Base-by-base conservation (phyloP, 2,888 invertebrate species). In the Mythimna lalbum region DNA sequence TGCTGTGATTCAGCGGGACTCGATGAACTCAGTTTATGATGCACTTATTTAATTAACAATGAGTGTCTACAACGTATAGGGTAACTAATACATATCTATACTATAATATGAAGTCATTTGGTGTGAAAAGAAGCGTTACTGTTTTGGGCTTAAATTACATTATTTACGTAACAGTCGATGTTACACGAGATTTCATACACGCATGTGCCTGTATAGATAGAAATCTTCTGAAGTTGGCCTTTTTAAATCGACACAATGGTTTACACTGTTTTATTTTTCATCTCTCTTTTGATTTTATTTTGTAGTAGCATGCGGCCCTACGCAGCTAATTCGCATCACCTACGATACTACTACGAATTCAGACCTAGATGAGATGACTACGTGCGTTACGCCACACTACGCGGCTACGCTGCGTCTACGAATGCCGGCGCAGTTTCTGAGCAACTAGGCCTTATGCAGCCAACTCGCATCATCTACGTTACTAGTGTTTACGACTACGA, bases 1-100 rank as follows among this genome's bases (percentile, higher is more conserved):
- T 69, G 68, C 83, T 39, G 83, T 89, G 90, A 91, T 89, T 91
- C 91, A 90, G 84, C 73, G 61, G 43, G 47, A 63, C 82, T 59
- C 59, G 59, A 56, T 73, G 56, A 69, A 79, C 73, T 62, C 76
- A 77, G 73, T 78, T 57, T 78, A 67, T 77, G 75, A 76, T 83
- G 70, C 73, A 74, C 63, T 69, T 23, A 39, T 78, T 79, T 79
- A 59, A 78, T 63, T 50, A 61, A 62, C 19, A 76, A 57, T 61
- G 12, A 50, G 6, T 33, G 6, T 56, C 49, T 77, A 19, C n/a
- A 39, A 56, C 36, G 14, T 36, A 27, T 19, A 4, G 36, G 27
- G 27, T 31, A 36, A n/a, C 14, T 36, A 36, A 31, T 55, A 56
- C 17, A 17, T 33, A 33, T 1, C 31, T 36, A 21, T n/a, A 52